Percentiles rank a stretch among this genome's conserved stretches.
Evolutionary conservation across 2,888 invertebrate genomes (phyloP).

Genomic region (Aquatica leii): DNA sequence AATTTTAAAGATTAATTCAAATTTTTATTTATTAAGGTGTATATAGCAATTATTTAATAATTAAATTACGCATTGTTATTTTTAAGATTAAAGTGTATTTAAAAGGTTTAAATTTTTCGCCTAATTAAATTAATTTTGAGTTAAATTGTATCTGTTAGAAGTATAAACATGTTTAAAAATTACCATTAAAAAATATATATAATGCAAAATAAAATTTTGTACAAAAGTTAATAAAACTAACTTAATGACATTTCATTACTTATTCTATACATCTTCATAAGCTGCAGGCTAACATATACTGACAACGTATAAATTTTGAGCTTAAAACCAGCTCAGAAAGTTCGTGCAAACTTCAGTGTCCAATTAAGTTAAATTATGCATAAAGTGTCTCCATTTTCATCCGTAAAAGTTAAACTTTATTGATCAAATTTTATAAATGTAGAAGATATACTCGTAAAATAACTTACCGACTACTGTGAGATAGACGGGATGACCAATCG

Average conservation of each 20-base stretch:
- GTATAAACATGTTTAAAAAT: too few species aligned
- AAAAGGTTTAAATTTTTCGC: too few species aligned
- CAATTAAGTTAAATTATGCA: conserved; percentile 14
- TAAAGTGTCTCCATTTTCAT: conserved; percentile 11
- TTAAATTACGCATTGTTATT: too few species aligned
- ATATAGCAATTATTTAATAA: too few species aligned
- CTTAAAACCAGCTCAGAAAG: conserved; percentile 11
- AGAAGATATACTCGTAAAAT: conserved; percentile 6
- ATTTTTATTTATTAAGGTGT: too few species aligned
- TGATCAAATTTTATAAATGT: conserved; percentile 8
- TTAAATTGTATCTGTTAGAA: too few species aligned
- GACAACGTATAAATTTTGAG: conserved; percentile 11
- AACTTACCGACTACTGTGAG: conserved; percentile 85
- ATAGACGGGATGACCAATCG: conserved; percentile 82
- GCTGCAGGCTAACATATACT: conserved; percentile 9
- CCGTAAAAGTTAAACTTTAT: conserved; percentile 14
- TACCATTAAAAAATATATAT: too few species aligned
- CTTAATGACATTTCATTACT: conserved; percentile 8
- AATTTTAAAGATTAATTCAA: too few species aligned
- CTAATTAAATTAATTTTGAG: too few species aligned
- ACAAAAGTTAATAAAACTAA: conserved; percentile 5
- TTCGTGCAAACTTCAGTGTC: conserved; percentile 8
- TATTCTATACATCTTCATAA: conserved; percentile 12
- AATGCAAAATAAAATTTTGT: background rate
- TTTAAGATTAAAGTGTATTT: too few species aligned